Base-by-base conservation (phyloP, 2,888 invertebrate species). In the Himalopsyche kuldschensis region DNA sequence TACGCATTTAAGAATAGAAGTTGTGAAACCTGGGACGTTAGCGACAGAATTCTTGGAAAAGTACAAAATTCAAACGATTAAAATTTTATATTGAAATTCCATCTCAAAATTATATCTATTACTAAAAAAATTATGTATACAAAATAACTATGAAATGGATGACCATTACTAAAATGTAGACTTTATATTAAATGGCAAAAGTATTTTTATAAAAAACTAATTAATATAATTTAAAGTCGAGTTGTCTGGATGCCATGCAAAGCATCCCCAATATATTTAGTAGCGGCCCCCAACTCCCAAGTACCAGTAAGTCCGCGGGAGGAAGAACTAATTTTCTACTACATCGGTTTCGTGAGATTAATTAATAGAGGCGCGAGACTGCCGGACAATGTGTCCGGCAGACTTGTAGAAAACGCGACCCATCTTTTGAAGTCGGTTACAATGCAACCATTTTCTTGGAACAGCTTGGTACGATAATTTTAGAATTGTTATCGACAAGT, bases 301-400 rank as follows among this genome's bases (percentile, higher is more conserved):
- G 55, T 55, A 55, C 55, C 24, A 24, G 8, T 20, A 55, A 69
- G 69, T 69, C 69, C 69, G 24, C 69, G 69, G 11, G 15, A 69
- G 46, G 84, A 82, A 80, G 82, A 82, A 82, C 81, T 84, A 84
- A 84, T 84, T 84, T 84, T 84, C 84, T 82, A 75, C 80, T 84
- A 84, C 84, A 84, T 84, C 82, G 84, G 84, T 84, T 84, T 82
- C 78, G 84, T 75, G 82, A 82, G 84, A 84, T 84, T 84, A 84
- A 84, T 84, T 82, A 84, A 84, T 76, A 46, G 82, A 55, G 79
- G 69, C 69, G 69, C 69, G 69, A n/a, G 24, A 69, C 27, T 69
- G 15, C 69, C 69, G 69, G 69, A 69, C 69, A 69, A 69, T 69
- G 69, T 27, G 69, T 69, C 69, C 69, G 69, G 30, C 15, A 24